These are phyloP conservation scores for Autographa pulchrina DNA, from an alignment of 2,888 invertebrate species.

Conservation along the genomic window DNA sequence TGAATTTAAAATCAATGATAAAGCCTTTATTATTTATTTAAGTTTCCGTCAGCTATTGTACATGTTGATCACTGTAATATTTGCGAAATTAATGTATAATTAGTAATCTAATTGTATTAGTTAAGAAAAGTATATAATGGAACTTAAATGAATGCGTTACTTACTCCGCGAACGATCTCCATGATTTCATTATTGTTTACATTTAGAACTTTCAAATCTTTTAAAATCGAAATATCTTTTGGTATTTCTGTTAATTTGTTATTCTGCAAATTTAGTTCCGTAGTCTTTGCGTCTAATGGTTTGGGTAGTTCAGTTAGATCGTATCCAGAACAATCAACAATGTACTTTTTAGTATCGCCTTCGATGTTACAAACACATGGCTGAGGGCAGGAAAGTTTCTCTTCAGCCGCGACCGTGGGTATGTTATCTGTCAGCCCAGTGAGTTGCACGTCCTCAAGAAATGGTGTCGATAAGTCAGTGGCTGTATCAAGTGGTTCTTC, in stretches of 20 bases:
- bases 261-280: conserved; percentile 79
- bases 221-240: conserved; percentile 75
- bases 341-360: conserved; percentile 71
- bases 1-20: too few species aligned
- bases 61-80: too few species aligned
- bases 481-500: conserved; percentile 68
- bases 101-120: too few species aligned
- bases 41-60: too few species aligned
- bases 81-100: too few species aligned
- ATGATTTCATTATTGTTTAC: conserved; percentile 79
- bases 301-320: conserved; percentile 85
- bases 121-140: background rate
- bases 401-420: conserved; percentile 44
- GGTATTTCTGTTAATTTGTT: conserved; percentile 83
- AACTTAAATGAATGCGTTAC: conserved; percentile 50
- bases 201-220: conserved; percentile 78
- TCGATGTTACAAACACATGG: conserved; percentile 80
- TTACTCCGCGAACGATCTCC: conserved; percentile 80
- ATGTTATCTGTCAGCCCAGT: conserved; percentile 57
- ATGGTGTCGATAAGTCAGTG: conserved; percentile 53
- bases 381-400: conserved; percentile 71
- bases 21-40: too few species aligned
- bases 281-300: conserved; percentile 76
- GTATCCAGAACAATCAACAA: conserved; percentile 86
- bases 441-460: conserved; percentile 72